phyloP scores from a whole-genome alignment of 2,888 invertebrate species.

The Amblyjoppa proteus region DNA sequence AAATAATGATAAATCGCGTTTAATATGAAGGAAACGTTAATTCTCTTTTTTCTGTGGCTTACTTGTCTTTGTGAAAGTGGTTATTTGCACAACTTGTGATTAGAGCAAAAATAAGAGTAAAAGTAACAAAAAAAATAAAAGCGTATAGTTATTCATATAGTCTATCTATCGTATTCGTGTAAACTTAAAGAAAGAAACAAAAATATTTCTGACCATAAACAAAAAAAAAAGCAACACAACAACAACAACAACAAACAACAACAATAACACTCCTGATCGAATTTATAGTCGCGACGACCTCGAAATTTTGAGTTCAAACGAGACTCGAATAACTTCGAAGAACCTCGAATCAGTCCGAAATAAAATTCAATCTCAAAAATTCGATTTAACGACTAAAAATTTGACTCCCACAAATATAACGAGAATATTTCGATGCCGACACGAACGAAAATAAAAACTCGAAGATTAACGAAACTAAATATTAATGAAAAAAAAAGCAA shows the following conservation, averaged over 20 bases:
- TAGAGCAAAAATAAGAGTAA: slow-evolving; percentile 64
- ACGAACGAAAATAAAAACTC: neutral
- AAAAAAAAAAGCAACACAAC: slow-evolving; percentile 31
- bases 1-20: slow-evolving; percentile 46
- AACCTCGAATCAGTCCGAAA: neutral
- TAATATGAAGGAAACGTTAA: slow-evolving; percentile 49
- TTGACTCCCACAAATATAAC: slow-evolving; percentile 10
- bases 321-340: neutral
- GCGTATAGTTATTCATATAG: slow-evolving; percentile 77
- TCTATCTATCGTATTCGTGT: slow-evolving; percentile 72
- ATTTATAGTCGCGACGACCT: slow-evolving; percentile 36
- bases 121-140: slow-evolving; percentile 72
- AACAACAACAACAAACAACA: slow-evolving; percentile 17
- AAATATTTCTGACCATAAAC: slow-evolving; percentile 14
- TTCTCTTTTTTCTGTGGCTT: slow-evolving; percentile 76
- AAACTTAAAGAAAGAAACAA: slow-evolving; percentile 61
- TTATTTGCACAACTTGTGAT: slow-evolving; percentile 79
- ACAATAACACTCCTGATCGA: neutral
- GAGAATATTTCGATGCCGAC: slow-evolving; percentile 31
- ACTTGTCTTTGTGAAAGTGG: slow-evolving; percentile 79
- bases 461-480: slow-evolving; percentile 24
- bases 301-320: slow-evolving; percentile 16
- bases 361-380: slow-evolving; percentile 9
- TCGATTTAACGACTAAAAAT: slow-evolving; percentile 21
- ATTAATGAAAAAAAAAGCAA: slow-evolving; percentile 36